Conservation (phyloP, 2,797 vertebrate species). For the Setipinna tenuifilis region DNA sequence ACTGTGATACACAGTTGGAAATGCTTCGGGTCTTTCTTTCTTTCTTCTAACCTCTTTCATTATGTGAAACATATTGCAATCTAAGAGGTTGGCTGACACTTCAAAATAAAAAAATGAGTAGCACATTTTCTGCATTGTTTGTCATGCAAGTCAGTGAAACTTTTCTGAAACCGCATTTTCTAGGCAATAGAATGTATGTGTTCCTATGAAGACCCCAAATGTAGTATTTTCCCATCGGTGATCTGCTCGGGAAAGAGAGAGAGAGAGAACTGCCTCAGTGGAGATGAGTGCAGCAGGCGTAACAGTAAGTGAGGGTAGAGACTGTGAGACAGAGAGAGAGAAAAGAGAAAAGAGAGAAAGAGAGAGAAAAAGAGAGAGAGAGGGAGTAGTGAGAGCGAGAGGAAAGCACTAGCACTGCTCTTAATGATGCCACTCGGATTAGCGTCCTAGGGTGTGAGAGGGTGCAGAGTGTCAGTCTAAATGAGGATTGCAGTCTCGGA, state of each 20-base stretch:
- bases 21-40: not conserved
- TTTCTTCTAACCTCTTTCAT: not conserved
- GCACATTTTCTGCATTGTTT: not conserved
- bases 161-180: not conserved
- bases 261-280: not conserved
- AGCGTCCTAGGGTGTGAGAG: slow-evolving; percentile 16
- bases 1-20: not conserved
- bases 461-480: slow-evolving; percentile 16
- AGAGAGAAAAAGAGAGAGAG: not conserved
- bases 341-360: slow-evolving; percentile 7
- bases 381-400: not conserved
- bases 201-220: not conserved
- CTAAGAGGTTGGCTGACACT: not conserved
- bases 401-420: not conserved
- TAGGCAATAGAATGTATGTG: not conserved
- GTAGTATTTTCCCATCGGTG: not conserved
- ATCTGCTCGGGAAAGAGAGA: not conserved
- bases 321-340: not conserved
- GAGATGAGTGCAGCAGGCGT: not conserved
- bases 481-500: slow-evolving; percentile 1
- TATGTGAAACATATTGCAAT: not conserved
- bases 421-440: slow-evolving; percentile 8
- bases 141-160: not conserved
- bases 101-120: not conserved
- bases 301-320: not conserved